phyloP scores from a whole-genome alignment of 2,797 vertebrate genomes.

The Sitta carolinensis region DNA sequence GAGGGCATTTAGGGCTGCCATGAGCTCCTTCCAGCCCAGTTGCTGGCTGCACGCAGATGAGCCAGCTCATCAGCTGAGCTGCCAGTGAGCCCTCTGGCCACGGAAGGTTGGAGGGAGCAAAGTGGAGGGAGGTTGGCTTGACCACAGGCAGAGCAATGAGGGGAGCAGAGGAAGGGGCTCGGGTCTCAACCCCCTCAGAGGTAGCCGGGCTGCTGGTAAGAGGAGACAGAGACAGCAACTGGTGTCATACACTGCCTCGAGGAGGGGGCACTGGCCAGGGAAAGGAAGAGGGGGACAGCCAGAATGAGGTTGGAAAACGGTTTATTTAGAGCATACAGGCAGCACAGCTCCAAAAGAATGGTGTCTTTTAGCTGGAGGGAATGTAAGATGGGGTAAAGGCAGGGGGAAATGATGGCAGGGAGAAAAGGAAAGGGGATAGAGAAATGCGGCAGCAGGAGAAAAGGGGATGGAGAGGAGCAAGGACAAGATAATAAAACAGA shows the following conservation, averaged over 20 bases:
- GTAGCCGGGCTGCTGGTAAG: neutral
- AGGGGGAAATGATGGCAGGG: neutral
- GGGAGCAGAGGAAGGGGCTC: neutral
- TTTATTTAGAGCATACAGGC: neutral
- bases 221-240: neutral
- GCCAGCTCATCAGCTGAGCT: constrained; percentile 44
- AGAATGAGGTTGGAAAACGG: neutral
- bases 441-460: neutral
- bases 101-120: constrained; percentile 13
- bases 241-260: neutral
- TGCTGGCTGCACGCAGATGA: constrained; percentile 50
- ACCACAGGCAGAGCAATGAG: neutral
- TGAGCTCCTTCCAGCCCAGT: constrained; percentile 57
- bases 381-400: neutral
- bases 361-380: neutral
- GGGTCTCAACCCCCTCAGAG: neutral
- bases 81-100: constrained; percentile 34
- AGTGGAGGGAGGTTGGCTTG: constrained; percentile 14
- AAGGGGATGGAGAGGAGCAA: neutral
- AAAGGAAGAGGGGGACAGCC: neutral
- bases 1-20: constrained; percentile 54
- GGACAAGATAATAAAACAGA: neutral
- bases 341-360: neutral
- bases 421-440: neutral
- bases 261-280: neutral